Evolutionary conservation across 2,113 vertebrate species (phyloP).

Genomic region (Glaucomys volans): DNA sequence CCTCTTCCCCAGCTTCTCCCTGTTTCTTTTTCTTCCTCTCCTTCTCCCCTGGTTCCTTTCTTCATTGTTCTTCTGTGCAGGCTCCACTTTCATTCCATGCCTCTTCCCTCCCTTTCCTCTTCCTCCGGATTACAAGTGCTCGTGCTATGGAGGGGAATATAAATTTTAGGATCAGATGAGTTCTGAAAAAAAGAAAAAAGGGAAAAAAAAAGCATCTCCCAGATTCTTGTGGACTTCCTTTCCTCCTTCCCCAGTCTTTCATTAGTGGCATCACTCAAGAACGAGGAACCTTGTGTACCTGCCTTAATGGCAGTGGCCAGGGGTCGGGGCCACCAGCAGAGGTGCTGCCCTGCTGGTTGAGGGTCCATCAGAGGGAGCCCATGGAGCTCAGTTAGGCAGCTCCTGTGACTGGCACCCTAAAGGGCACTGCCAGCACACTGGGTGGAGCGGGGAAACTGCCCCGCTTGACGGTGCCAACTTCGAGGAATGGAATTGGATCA

Average conservation of each 20-base stretch:
- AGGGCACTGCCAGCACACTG: fast-evolving
- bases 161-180: neutral
- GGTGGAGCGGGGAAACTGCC: neutral
- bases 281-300: neutral
- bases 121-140: neutral
- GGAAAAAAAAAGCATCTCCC: too few species aligned
- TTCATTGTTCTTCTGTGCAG: fast-evolving
- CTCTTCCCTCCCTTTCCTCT: too few species aligned
- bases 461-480: neutral
- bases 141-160: neutral
- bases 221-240: too few species aligned
- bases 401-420: fast-evolving
- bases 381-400: fast-evolving
- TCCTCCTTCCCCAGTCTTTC: fast-evolving
- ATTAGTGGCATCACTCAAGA: fast-evolving
- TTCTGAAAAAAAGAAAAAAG: neutral
- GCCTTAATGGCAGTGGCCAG: fast-evolving
- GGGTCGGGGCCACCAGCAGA: neutral
- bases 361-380: fast-evolving
- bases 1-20: neutral
- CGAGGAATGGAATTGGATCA: neutral
- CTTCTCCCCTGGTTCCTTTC: fast-evolving
- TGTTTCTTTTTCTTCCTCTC: neutral
- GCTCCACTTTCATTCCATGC: fast-evolving
- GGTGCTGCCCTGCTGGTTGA: neutral